Conservation (phyloP, 2,113 vertebrate species). For the Petrocephalus zakoni region DNA sequence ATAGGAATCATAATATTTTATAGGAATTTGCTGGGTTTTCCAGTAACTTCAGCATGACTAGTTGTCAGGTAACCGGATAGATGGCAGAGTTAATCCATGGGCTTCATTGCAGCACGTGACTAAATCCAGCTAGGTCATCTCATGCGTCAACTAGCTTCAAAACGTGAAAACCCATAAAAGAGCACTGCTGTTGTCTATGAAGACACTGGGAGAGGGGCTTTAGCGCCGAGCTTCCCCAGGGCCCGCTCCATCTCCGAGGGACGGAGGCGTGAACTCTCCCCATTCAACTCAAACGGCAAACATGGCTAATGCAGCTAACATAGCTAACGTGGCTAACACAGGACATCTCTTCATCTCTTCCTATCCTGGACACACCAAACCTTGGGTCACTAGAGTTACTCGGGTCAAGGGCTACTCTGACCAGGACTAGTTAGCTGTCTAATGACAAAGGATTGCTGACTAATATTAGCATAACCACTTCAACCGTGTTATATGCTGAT, state of each 20-base stretch:
- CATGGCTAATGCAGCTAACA: not conserved
- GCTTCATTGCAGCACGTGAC: not conserved
- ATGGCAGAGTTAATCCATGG: not conserved
- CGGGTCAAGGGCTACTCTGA: not conserved
- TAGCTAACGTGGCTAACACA: not conserved
- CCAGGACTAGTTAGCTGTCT: not conserved
- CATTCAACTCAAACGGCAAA: not conserved
- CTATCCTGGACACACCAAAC: not conserved
- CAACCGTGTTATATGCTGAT: not conserved
- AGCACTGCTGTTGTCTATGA: not conserved
- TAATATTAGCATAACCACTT: not conserved
- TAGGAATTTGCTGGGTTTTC: not conserved
- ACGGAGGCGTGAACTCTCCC: not conserved
- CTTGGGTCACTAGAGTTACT: not conserved
- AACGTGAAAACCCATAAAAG: not conserved
- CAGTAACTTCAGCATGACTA: not conserved
- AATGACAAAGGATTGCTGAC: not conserved
- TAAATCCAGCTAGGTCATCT: not conserved
- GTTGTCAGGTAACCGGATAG: not conserved
- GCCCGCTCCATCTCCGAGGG: not conserved
- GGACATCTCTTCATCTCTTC: not conserved
- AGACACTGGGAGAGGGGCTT: not conserved
- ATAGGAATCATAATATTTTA: not conserved
- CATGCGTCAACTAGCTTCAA: not conserved
- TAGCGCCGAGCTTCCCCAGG: not conserved